Conservation (phyloP, 2,888 invertebrate genomes). For the Drosophila monieri region DNA sequence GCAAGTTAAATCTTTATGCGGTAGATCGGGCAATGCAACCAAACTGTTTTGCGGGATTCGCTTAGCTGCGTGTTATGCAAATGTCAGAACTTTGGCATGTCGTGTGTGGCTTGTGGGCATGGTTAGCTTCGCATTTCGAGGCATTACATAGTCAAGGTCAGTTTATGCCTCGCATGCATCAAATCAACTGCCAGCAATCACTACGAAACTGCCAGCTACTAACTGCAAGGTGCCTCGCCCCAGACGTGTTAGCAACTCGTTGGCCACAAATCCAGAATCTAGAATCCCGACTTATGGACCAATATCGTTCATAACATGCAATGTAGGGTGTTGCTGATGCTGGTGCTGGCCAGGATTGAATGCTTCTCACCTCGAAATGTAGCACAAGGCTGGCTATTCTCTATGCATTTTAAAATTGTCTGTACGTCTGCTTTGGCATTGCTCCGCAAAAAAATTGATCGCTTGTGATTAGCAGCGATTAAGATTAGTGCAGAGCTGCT, state of each 20-base stretch:
- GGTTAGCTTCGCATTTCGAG: conserved; percentile 51
- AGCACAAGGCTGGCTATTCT: conserved; percentile 59
- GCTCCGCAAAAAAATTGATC: conserved; percentile 68
- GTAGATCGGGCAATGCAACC: conserved; percentile 25
- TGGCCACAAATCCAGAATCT: conserved; percentile 35
- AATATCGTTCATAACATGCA: conserved; percentile 25
- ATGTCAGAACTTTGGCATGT: conserved; percentile 70
- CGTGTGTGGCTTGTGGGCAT: conserved; percentile 77
- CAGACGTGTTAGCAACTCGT: conserved; percentile 69
- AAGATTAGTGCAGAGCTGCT: conserved; percentile 63
- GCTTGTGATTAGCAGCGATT: conserved; percentile 77
- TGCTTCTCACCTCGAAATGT: conserved; percentile 74
- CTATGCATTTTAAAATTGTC: conserved; percentile 71
- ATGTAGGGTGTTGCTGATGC: conserved; percentile 15
- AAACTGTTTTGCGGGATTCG: conserved; percentile 13
- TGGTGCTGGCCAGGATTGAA: conserved; percentile 63
- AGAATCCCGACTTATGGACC: not conserved
- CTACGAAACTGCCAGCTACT: conserved; percentile 23
- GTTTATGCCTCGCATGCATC: conserved; percentile 59
- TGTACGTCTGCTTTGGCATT: conserved; percentile 59
- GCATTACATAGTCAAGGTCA: conserved; percentile 71
- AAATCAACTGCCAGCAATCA: conserved; percentile 71
- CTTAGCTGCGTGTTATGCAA: conserved; percentile 70
- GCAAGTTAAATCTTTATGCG: conserved; percentile 41
- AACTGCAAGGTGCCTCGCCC: conserved; percentile 74